A percentile compares a stretch with the other conserved stretches of the same genome.
These are phyloP conservation scores for Orthonyx spaldingii DNA, from an alignment of 2,113 vertebrate genomes.

Conservation along the genomic window DNA sequence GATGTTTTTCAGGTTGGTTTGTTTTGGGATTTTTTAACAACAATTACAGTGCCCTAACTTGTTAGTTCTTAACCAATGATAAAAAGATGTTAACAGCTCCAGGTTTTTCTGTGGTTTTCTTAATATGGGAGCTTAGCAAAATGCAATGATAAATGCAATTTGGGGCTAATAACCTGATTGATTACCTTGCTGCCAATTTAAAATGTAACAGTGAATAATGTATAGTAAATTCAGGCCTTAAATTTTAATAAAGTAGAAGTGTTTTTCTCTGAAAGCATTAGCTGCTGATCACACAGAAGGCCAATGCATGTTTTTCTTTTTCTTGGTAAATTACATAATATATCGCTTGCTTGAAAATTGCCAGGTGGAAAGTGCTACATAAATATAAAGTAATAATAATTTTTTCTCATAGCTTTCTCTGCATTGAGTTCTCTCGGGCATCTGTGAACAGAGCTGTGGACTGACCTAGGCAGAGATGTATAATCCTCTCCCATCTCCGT, in stretches of 20 bases:
- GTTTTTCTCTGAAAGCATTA: conserved; percentile 24
- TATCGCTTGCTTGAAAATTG: not conserved
- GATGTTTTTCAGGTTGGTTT: not conserved
- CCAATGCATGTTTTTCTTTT: not conserved
- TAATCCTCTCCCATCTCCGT: not conserved
- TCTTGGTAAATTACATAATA: not conserved
- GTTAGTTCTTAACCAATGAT: conserved; percentile 20
- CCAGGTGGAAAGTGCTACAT: not conserved
- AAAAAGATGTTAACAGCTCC: not conserved
- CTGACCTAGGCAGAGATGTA: not conserved
- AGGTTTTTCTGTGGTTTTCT: conserved; percentile 30
- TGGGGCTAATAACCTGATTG: conserved; percentile 26
- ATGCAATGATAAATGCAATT: conserved; percentile 30
- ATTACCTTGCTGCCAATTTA: conserved; percentile 42
- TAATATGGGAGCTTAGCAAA: conserved; percentile 22
- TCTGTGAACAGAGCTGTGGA: not conserved
- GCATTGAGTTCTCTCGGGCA: not conserved
- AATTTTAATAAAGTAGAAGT: conserved; percentile 61
- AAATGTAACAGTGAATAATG: conserved; percentile 55
- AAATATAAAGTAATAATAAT: not conserved
- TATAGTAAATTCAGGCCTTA: conserved; percentile 65
- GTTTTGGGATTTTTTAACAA: not conserved
- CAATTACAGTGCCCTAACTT: conserved; percentile 16
- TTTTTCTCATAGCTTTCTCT: not conserved
- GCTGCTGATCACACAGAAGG: not conserved